These are phyloP conservation scores for Leptinotarsa undecemlineata DNA, from an alignment of 1,140 invertebrate species.

Conservation along the genomic window DNA sequence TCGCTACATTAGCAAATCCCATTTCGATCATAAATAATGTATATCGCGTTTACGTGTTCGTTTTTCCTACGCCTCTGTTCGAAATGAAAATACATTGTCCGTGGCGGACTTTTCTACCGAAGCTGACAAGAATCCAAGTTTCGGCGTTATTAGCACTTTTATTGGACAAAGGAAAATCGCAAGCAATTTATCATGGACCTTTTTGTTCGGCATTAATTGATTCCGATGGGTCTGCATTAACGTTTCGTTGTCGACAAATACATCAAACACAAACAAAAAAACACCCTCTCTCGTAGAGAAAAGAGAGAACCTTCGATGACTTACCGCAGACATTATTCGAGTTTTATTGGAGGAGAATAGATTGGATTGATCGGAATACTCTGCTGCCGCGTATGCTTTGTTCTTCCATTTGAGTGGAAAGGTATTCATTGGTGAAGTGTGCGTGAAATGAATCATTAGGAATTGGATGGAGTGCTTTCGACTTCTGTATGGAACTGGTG, in stretches of 20 bases:
- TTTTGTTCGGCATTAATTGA: slow-evolving; percentile 31
- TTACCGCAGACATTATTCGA: background rate
- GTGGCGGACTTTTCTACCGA: slow-evolving; percentile 6
- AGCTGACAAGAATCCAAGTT: slow-evolving; percentile 21
- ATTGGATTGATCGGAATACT: background rate
- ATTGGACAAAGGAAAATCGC: slow-evolving; percentile 28
- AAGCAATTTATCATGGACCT: slow-evolving; percentile 18
- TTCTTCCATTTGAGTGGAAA: background rate
- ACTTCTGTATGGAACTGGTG: background rate
- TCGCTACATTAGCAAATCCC: slow-evolving; percentile 1
- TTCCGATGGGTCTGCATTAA: slow-evolving; percentile 25
- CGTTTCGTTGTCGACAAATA: slow-evolving; percentile 26
- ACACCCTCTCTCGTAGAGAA: background rate
- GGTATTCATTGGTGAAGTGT: background rate
- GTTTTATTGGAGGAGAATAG: background rate
- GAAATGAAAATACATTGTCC: slow-evolving; percentile 15
- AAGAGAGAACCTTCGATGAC: background rate
- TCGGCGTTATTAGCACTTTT: slow-evolving; percentile 27
- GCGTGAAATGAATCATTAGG: background rate
- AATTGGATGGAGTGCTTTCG: slow-evolving; percentile 8
- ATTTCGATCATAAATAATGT: slow-evolving; percentile 14
- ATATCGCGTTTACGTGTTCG: slow-evolving; percentile 18
- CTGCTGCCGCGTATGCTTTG: background rate
- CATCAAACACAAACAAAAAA: slow-evolving; percentile 22
- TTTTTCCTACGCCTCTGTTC: background rate